A percentile compares a stretch with the other conserved stretches of the same genome.
phyloP scores from a whole-genome alignment of 2,113 vertebrate species.

The Myotis yumanensis region DNA sequence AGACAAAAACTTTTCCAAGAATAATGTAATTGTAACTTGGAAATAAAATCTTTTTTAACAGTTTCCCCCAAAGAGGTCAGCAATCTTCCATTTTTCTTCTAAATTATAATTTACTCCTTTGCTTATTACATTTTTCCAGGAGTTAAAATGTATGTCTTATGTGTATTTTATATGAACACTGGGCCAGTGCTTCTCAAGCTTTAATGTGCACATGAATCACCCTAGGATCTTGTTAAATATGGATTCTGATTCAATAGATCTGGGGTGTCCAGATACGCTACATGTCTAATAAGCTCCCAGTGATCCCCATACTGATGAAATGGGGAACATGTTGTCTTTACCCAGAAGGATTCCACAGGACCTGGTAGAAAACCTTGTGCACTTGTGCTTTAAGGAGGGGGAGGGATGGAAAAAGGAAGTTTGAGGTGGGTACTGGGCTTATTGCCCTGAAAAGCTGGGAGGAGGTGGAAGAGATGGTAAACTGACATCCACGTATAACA shows the following conservation, averaged over 20 bases:
- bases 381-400: background rate
- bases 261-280: background rate
- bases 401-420: accelerated
- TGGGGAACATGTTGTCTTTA: background rate
- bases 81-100: background rate
- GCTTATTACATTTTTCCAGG: conserved; percentile 9
- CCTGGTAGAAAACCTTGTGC: background rate
- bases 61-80: background rate
- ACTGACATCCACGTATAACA: background rate
- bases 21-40: conserved; percentile 6
- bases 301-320: background rate
- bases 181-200: background rate
- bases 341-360: background rate
- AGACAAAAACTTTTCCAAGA: background rate
- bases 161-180: background rate
- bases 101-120: conserved; percentile 27
- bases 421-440: background rate
- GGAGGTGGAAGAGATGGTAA: background rate
- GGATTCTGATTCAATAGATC: background rate
- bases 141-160: conserved; percentile 23
- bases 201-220: background rate
- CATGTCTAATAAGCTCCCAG: conserved; percentile 6
- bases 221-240: conserved; percentile 46
- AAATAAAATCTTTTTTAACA: conserved; percentile 28
- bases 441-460: background rate